Evolutionary conservation across 2,113 vertebrate genomes (phyloP).

Genomic region (Bubo bubo): DNA sequence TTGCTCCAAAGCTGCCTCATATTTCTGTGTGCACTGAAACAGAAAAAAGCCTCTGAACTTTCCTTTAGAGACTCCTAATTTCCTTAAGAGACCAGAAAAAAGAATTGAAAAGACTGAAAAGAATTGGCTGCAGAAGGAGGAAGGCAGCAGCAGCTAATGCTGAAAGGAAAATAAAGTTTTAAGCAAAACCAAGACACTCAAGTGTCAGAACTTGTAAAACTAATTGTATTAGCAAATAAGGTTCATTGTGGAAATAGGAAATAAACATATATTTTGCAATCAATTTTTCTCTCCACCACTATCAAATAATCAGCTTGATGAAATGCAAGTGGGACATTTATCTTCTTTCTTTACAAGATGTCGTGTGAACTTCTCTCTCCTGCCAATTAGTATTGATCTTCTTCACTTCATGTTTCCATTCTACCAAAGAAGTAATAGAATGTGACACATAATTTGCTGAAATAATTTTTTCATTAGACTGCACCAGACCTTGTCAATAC

Average conservation of each 20-base stretch:
- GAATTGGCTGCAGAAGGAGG: not conserved
- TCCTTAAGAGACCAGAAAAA: not conserved
- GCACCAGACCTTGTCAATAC: not conserved
- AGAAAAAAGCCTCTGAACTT: not conserved
- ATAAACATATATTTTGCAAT: not conserved
- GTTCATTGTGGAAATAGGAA: not conserved
- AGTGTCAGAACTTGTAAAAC: not conserved
- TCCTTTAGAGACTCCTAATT: not conserved
- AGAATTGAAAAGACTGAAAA: not conserved
- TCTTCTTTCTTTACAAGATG: not conserved
- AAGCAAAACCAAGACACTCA: not conserved
- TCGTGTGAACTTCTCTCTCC: not conserved
- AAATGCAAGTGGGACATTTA: conserved; percentile 4
- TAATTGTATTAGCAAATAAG: not conserved
- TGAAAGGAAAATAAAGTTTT: not conserved
- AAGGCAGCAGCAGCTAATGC: not conserved
- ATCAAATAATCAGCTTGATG: conserved; percentile 13
- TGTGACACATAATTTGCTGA: not conserved
- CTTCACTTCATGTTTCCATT: not conserved
- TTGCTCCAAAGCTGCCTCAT: not conserved
- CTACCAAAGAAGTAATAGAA: not conserved
- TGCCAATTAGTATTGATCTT: conserved; percentile 28
- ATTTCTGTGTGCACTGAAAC: not conserved
- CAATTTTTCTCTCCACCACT: not conserved
- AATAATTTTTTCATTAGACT: conserved; percentile 17